Evolutionary conservation across 2,113 vertebrate genomes (phyloP).

Genomic region (Gadus macrocephalus): DNA sequence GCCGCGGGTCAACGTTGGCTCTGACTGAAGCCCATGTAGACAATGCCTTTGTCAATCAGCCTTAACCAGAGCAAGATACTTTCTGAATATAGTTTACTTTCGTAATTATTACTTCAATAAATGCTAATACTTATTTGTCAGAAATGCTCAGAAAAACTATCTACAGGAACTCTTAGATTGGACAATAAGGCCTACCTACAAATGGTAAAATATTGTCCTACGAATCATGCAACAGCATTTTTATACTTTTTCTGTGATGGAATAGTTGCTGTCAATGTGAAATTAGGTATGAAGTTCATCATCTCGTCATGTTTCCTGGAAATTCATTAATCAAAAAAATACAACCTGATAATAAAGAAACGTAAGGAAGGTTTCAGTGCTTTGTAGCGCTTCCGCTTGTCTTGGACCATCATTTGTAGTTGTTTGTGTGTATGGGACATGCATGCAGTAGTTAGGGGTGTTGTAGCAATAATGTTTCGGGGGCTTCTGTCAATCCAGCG

Average conservation of each 20-base stretch:
- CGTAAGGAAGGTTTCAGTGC: conserved; percentile 42
- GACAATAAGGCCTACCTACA: too few relatives aligned
- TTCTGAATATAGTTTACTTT: conserved; percentile 66
- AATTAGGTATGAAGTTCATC: conserved; percentile 7
- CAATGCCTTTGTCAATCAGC: conserved; percentile 69
- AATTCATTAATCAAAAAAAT: conserved; percentile 42
- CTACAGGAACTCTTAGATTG: too few relatives aligned
- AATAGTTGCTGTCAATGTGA: neutral
- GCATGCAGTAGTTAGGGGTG: conserved; percentile 57
- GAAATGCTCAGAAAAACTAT: too few relatives aligned
- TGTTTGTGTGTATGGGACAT: conserved; percentile 56
- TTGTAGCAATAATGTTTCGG: conserved; percentile 51
- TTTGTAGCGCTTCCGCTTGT: conserved; percentile 51
- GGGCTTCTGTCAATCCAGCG: conserved; percentile 53
- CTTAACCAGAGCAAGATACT: conserved; percentile 66
- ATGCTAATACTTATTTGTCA: conserved; percentile 58
- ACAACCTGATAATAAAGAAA: conserved; percentile 58
- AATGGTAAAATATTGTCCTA: too few relatives aligned
- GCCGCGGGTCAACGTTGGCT: conserved; percentile 58
- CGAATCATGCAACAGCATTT: too few relatives aligned
- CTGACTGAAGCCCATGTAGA: conserved; percentile 59
- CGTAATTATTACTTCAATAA: conserved; percentile 70
- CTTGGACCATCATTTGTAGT: conserved; percentile 60
- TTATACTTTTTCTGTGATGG: too few relatives aligned
- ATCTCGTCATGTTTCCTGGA: conserved; percentile 26